Percentiles rank a stretch among this genome's conserved stretches.
These are phyloP conservation scores for Lysandra coridon DNA, from an alignment of 2,888 invertebrate species.

Conservation along the genomic window DNA sequence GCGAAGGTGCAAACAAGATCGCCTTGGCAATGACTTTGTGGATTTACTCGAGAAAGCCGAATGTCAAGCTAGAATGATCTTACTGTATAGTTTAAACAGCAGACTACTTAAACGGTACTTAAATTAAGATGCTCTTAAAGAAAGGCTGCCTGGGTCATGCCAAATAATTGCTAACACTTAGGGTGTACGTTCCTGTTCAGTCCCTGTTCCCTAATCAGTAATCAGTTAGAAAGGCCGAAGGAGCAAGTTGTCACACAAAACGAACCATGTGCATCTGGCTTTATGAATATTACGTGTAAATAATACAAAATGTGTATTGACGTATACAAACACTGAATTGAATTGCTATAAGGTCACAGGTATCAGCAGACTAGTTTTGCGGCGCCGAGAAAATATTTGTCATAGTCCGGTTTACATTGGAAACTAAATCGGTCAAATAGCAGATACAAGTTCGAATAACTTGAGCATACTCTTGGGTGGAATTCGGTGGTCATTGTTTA, in stretches of 20 bases:
- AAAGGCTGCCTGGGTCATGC: not conserved
- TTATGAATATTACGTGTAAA: slow-evolving; percentile 2
- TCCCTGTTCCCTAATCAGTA: not conserved
- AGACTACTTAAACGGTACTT: not conserved
- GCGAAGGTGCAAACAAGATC: not conserved
- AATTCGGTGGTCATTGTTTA: not conserved
- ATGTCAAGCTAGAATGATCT: not conserved
- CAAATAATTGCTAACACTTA: not conserved
- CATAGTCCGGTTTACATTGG: slow-evolving; percentile 3
- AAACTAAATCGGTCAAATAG: not conserved
- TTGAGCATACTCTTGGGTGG: not conserved
- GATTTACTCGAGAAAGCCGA: not conserved
- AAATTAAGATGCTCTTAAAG: not conserved
- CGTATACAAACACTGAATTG: slow-evolving; percentile 11
- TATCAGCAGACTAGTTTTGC: slow-evolving; percentile 14
- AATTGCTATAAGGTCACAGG: slow-evolving; percentile 12
- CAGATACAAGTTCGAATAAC: slow-evolving; percentile 6
- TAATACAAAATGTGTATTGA: slow-evolving; percentile 17
- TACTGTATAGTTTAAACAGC: not conserved
- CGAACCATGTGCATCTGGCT: not conserved
- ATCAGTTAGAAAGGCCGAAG: too few relatives aligned
- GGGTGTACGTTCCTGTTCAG: not conserved
- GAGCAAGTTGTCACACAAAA: not conserved
- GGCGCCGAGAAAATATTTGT: not conserved
- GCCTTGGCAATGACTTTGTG: slow-evolving; percentile 17